Percentiles rank a stretch among this genome's conserved stretches.
phyloP scores from a whole-genome alignment of 2,888 invertebrate genomes.

The Drosophila villosipedis region DNA sequence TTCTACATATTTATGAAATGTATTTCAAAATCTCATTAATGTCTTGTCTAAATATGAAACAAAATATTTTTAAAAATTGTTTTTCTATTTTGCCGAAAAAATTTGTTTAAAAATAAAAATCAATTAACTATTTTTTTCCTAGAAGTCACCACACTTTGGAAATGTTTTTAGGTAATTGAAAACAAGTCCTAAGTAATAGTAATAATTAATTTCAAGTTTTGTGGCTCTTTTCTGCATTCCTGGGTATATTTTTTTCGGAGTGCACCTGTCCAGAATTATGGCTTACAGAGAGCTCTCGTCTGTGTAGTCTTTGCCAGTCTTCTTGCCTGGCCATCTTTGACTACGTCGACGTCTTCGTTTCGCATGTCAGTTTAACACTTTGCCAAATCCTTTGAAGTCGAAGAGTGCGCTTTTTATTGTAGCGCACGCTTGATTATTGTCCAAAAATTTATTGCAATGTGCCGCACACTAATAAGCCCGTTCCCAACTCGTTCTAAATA shows the following conservation, averaged over 20 bases:
- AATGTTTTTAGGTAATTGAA: neutral
- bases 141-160: too few species aligned
- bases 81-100: neutral
- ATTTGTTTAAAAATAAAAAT: neutral
- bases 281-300: slow-evolving; percentile 16
- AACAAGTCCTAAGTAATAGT: neutral
- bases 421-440: slow-evolving; percentile 65
- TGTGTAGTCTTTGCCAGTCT: slow-evolving; percentile 6
- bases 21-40: neutral
- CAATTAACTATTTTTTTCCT: neutral
- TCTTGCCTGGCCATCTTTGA: neutral
- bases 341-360: slow-evolving; percentile 42
- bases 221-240: neutral
- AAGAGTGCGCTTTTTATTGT: slow-evolving; percentile 65
- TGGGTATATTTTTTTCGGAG: neutral
- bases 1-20: neutral
- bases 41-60: neutral
- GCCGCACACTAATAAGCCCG: slow-evolving; percentile 77
- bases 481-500: slow-evolving; percentile 39
- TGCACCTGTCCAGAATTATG: slow-evolving; percentile 38
- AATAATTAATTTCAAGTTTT: neutral
- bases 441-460: slow-evolving; percentile 76
- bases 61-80: neutral
- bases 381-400: slow-evolving; percentile 67
- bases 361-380: slow-evolving; percentile 81